A percentile compares a stretch with the other conserved stretches of the same genome.
These are phyloP conservation scores for Scomberomorus guttatus DNA, from an alignment of 2,797 vertebrate genomes.

Conservation along the genomic window DNA sequence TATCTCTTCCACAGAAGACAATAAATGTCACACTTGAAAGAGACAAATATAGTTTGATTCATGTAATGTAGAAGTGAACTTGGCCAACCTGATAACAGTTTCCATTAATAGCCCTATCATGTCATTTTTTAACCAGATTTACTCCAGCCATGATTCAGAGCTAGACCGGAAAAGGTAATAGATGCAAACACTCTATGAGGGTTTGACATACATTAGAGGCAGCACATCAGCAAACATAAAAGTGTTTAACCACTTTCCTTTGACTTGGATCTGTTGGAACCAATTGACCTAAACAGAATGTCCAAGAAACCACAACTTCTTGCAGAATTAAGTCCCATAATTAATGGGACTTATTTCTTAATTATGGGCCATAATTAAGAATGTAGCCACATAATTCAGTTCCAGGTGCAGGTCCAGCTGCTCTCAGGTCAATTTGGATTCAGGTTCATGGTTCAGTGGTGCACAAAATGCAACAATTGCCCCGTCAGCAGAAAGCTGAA, in stretches of 20 bases:
- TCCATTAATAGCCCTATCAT: not conserved
- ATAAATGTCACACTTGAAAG: slow-evolving; percentile 1
- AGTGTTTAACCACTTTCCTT: not conserved
- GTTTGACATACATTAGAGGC: not conserved
- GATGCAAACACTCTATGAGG: not conserved
- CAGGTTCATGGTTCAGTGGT: not conserved
- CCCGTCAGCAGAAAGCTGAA: not conserved
- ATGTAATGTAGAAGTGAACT: not conserved
- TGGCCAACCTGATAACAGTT: not conserved
- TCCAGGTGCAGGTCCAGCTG: not conserved
- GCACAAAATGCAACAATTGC: not conserved
- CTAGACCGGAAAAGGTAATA: not conserved
- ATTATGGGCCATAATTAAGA: not conserved
- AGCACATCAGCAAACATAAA: not conserved
- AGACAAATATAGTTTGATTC: not conserved
- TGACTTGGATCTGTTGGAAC: slow-evolving; percentile 10
- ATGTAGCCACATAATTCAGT: not conserved
- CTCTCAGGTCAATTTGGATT: not conserved
- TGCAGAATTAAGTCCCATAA: not conserved
- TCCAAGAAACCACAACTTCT: not conserved
- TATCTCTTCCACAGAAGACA: not conserved
- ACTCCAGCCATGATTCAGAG: not conserved
- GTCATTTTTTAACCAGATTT: not conserved
- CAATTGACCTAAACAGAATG: not conserved
- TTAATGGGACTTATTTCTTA: not conserved